Evolutionary conservation across 2,113 vertebrate species (phyloP), one percentile per base, ranked within the genome.

Genomic region (Pomatorhinus ruficollis): DNA sequence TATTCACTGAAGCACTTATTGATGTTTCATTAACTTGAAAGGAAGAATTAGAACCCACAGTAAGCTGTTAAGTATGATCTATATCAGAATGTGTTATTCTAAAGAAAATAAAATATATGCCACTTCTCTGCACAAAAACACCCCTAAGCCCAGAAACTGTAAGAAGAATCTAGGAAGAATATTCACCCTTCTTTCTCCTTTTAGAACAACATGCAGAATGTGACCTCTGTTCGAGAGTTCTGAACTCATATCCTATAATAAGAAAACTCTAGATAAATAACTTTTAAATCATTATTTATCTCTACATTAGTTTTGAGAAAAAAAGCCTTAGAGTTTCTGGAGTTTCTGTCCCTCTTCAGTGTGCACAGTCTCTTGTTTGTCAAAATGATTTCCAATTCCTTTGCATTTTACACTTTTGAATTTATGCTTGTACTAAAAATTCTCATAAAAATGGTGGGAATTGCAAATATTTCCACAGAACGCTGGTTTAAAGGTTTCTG

Each of bases 121-220:
- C 8, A 35, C 20, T 90, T 87, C 17, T 71, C 9, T n/a, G 21
- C 6, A 56, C 44, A 50, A 63, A 59, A 54, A 30, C 10, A n/a
- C 10, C 18, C 5, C 11, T 47, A 57, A 19, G 3, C 8, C 10
- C 17, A 0, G 0, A 69, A 49, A 69, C 1, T 2, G 6, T 33
- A 78, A 69, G 39, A 72, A 90, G 79, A 70, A 60, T 42, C 17
- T 10, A n/a, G 9, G 35, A 56, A 61, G 6, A 82, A 56, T 19
- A 21, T 54, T 89, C 33, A 76, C 40, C 6, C 21, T 65, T 1
- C 28, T 64, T 96, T 72, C 17, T 57, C 23, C 24, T 68, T 82
- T 77, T 11, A 87, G 15, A 64, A 2, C 22, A 27, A 18, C 2
- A 5, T 72, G 24, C 3, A 87, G 25, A 88, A 60, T 47, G 2